phyloP scores from a whole-genome alignment of 1,140 invertebrate genomes.

The Drosophila dunni region DNA sequence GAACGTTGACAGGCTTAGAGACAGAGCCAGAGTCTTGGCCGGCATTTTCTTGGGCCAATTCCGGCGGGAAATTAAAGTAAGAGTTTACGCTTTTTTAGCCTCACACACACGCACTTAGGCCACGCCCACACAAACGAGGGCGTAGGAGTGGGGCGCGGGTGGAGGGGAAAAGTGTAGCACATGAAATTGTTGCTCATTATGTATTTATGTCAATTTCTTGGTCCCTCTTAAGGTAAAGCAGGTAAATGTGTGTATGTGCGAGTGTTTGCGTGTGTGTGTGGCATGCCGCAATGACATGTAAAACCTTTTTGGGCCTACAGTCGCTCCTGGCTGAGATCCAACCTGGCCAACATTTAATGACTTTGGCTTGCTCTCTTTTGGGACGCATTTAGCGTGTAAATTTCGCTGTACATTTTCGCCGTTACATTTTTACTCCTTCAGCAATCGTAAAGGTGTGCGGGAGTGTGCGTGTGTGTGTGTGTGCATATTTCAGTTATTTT shows the following conservation, averaged over 20 bases:
- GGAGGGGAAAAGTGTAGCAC: constrained; percentile 19
- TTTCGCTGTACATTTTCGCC: constrained; percentile 64
- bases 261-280: constrained; percentile 29
- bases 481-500: constrained; percentile 80
- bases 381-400: constrained; percentile 80
- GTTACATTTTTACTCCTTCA: constrained; percentile 76
- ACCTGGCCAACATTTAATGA: constrained; percentile 77
- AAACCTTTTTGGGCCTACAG: constrained; percentile 75
- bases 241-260: constrained; percentile 17
- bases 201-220: constrained; percentile 83
- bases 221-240: constrained; percentile 46
- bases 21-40: constrained; percentile 59
- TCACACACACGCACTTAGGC: constrained; percentile 58
- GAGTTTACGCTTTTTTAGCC: constrained; percentile 78
- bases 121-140: background rate
- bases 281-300: constrained; percentile 73
- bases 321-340: constrained; percentile 36
- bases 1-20: constrained; percentile 66
- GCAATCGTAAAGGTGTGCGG: constrained; percentile 66
- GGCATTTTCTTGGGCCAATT: constrained; percentile 66
- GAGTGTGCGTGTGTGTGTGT: constrained; percentile 60
- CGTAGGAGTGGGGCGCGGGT: too few species aligned
- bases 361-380: constrained; percentile 79
- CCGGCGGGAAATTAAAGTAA: constrained; percentile 83
- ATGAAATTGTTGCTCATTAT: constrained; percentile 80